These are phyloP conservation scores for Candoia aspera DNA, from an alignment of 2,113 vertebrate species.

Conservation along the genomic window DNA sequence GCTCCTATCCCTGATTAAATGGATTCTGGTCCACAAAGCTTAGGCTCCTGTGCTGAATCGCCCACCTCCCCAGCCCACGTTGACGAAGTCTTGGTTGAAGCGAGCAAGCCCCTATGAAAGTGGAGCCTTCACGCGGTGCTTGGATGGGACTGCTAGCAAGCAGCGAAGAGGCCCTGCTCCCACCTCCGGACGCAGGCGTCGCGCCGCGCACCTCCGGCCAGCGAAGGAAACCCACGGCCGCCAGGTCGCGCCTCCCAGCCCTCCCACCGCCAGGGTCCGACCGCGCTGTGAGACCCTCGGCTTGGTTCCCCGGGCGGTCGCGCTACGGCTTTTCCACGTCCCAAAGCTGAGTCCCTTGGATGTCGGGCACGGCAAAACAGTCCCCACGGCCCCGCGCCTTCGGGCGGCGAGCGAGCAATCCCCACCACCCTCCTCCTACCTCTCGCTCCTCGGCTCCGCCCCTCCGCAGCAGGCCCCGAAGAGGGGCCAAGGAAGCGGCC, in stretches of 20 bases:
- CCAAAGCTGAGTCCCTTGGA: not conserved
- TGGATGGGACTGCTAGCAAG: not conserved
- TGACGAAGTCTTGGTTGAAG: not conserved
- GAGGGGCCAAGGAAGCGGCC: not conserved
- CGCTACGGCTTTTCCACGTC: no score
- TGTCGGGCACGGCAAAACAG: not conserved
- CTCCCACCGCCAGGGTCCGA: not conserved
- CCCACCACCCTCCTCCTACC: not conserved
- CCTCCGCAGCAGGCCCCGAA: not conserved
- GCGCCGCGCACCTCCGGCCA: not conserved
- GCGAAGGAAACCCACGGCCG: not conserved
- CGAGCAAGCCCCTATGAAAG: not conserved
- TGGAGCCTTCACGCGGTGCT: not conserved
- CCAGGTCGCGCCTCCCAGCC: not conserved
- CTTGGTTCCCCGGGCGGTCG: not conserved
- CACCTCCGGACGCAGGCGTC: not conserved
- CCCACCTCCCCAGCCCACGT: not conserved
- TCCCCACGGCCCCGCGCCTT: not conserved
- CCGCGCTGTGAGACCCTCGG: not conserved
- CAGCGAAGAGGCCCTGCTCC: not conserved
- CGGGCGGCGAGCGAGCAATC: no score
- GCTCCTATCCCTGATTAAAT: not conserved
- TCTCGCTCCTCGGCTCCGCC: not conserved
- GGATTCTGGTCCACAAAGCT: no score
- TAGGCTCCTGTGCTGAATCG: not conserved